phyloP scores from a whole-genome alignment of 1,140 invertebrate species.

The Penaeus japonicus region DNA sequence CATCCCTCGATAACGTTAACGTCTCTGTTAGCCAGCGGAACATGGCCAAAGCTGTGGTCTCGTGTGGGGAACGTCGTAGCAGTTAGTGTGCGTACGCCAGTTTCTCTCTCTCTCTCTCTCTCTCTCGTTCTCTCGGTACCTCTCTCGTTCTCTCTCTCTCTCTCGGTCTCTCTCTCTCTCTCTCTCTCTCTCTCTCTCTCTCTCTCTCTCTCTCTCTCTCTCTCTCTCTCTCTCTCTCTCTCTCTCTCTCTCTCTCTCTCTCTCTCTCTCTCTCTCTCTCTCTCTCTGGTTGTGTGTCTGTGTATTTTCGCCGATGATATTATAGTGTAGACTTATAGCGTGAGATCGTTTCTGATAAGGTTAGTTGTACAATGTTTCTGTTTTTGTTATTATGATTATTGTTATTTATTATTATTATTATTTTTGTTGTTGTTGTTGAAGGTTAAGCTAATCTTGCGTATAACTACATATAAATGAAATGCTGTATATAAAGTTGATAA shows the following conservation, averaged over 20 bases:
- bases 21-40: too few relatives aligned
- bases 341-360: background rate
- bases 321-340: background rate
- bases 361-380: background rate
- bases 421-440: too few relatives aligned
- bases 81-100: too few relatives aligned
- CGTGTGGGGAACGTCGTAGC: too few relatives aligned
- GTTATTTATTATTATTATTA: too few relatives aligned
- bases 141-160: background rate
- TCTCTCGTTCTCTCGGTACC: background rate
- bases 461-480: too few relatives aligned
- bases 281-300: background rate
- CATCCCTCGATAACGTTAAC: too few relatives aligned
- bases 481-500: too few relatives aligned
- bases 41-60: too few relatives aligned
- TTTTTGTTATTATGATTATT: too few relatives aligned
- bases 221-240: background rate
- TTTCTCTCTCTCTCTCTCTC: slow-evolving; percentile 15
- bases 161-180: background rate
- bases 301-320: background rate
- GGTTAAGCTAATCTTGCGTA: too few relatives aligned
- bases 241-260: slow-evolving; percentile 4
- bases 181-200: background rate
- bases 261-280: background rate
- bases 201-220: background rate